Percentiles rank a stretch among this genome's conserved stretches.
These are phyloP conservation scores for Lasioglossum pauxillum DNA, from an alignment of 2,888 invertebrate species.

Conservation along the genomic window DNA sequence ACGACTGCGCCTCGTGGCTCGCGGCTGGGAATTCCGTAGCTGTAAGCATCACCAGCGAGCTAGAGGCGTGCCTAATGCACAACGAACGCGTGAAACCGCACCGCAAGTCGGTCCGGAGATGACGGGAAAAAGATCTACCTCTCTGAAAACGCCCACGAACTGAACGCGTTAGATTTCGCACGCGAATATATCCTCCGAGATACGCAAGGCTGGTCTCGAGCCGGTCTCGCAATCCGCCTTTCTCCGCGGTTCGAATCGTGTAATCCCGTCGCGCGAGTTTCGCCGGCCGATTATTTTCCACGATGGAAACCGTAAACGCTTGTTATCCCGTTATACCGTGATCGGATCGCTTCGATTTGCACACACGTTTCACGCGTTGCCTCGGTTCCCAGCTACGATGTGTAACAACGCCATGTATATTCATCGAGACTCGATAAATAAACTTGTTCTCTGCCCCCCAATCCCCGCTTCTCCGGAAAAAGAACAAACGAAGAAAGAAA, in stretches of 20 bases:
- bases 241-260: slow-evolving; percentile 42
- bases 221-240: slow-evolving; percentile 54
- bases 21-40: slow-evolving; percentile 92
- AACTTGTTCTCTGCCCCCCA: not conserved
- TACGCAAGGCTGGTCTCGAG: slow-evolving; percentile 37
- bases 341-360: not conserved
- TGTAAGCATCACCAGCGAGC: slow-evolving; percentile 85
- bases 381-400: not conserved
- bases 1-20: slow-evolving; percentile 94
- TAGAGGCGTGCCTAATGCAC: not conserved
- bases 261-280: slow-evolving; percentile 49
- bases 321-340: not conserved
- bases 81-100: slow-evolving; percentile 6
- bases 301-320: not conserved
- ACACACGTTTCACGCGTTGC: not conserved
- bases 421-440: not conserved
- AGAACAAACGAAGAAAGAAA: not conserved
- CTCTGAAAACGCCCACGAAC: not conserved
- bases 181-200: not conserved
- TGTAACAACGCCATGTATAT: not conserved
- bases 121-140: not conserved
- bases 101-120: not conserved
- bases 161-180: not conserved
- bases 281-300: slow-evolving; percentile 31
- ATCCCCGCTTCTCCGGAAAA: not conserved